Evolutionary conservation across 2,797 vertebrate species (phyloP), one percentile per base, ranked within the genome.

Genomic region (Pagetopsis macropterus): DNA sequence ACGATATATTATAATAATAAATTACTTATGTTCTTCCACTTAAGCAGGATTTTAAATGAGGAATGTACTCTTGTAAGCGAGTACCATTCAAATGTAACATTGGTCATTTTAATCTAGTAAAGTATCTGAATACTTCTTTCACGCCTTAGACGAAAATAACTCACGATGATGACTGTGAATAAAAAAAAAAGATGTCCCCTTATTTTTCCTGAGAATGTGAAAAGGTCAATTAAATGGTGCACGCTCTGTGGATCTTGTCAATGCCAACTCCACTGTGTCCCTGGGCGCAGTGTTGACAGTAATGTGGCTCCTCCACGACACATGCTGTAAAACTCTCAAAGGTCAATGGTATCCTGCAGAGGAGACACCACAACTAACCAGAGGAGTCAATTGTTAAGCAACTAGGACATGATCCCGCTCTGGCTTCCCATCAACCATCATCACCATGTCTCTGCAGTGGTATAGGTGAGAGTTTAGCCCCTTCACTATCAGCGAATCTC

Each of bases 391-490:
- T 9, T 21, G 48, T 31, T 51, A 56, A 17, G 21, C 15, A 2
- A 10, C 57, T 49, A 44, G 43, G 59, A 65, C 40, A 44, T 48
- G 13, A 62, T 65, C 65, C 50, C 50, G 33, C 57, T 64, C 41
- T 3, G 21, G 61, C 46, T 51, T 79, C 60, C 64, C 65, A 57
- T 40, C 44, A 15, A 50, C 21, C 3, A 19, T 21, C 58, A 37
- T 16, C 21, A 60, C 17, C 54, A 17, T 17, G 19, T 51, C 49
- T 37, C 37, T 50, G 50, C 19, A 23, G 17, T n/a, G 27, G 21
- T n/a, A 27, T 27, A 63, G 44, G 50, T 62, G 70, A 64, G 17
- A 44, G 55, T 57, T 74, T 50, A 56, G 31, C 41, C 45, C 58
- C 51, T 12, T 43, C 64, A 70, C 40, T 33, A 23, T 48, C 27